Conservation (phyloP, 1,140 invertebrate species). For the Triops longicaudatus region DNA sequence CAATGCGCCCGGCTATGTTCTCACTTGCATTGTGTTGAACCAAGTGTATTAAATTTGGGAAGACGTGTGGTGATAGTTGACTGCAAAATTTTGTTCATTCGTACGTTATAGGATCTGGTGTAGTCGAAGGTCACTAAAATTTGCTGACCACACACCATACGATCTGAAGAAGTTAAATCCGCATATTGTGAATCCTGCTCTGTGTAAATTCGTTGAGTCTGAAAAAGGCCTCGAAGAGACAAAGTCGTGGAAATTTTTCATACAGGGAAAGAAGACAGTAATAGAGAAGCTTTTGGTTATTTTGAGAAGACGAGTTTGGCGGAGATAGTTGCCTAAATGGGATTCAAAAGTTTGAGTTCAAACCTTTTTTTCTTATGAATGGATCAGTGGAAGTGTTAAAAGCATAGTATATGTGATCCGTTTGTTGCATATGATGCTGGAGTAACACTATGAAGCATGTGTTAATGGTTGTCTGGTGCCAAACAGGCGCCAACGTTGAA, state of each 20-base stretch:
- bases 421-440: neutral
- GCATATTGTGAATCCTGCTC: too few species aligned
- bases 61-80: too few species aligned
- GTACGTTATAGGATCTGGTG: too few species aligned
- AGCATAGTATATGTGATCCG: neutral
- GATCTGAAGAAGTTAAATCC: too few species aligned
- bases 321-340: neutral
- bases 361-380: neutral
- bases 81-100: too few species aligned
- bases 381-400: neutral
- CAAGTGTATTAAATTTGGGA: too few species aligned
- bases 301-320: neutral
- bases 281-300: neutral
- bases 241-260: too few species aligned
- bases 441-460: neutral
- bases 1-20: neutral
- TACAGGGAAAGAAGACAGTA: too few species aligned
- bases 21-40: neutral
- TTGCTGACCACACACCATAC: too few species aligned
- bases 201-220: too few species aligned
- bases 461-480: conserved; percentile 9
- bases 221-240: too few species aligned
- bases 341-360: neutral
- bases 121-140: too few species aligned
- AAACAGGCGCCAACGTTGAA: conserved; percentile 14